Evolutionary conservation across 2,113 vertebrate genomes (phyloP), one percentile per base, ranked within the genome.

Genomic region (Gyps fulvus): DNA sequence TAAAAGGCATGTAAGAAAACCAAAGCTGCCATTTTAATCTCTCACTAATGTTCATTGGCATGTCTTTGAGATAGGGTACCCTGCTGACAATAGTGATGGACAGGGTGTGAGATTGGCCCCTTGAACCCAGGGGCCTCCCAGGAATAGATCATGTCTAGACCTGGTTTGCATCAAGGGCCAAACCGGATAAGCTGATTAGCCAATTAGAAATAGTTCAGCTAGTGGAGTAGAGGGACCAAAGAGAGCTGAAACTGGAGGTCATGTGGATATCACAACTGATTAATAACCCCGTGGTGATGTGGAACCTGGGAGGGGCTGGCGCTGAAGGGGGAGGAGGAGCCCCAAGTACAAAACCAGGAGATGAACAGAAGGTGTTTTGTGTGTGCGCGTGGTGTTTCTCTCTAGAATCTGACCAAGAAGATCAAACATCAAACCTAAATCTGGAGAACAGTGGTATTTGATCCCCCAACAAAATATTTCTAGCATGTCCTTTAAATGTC

Each of bases 1-100:
- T 95, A 98, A 97, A 98, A 96, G 95, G 91, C 84, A 96, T 96
- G 96, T 93, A 97, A 95, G 92, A 96, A 97, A 97, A 96, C 93
- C 87, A 96, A 97, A 83, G 89, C 96, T 97, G 96, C 91, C 90
- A 94, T 96, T 97, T 97, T 96, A 97, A 96, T 97, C 90, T 95
- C 83, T 93, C 62, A 3, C 93, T 97, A 97, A 97, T 97, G 96
- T 96, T 90, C 90, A 91, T 95, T 97, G 96, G 96, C 94, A 92
- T 94, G 95, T 89, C 95, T 97, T 96, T 97, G 96, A 97, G 97
- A 97, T 93, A 94, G 95, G 89, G 90, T 93, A 95, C 95, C 0
- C 12, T 95, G 96, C 96, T 97, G 97, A 97, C 84, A 93, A 95
- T 94, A 90, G 93, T 96, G 97, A 98, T 97, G 92, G 96, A 95